Base-by-base conservation (phyloP, 2,113 vertebrate species). In the Phalacrocorax carbo region DNA sequence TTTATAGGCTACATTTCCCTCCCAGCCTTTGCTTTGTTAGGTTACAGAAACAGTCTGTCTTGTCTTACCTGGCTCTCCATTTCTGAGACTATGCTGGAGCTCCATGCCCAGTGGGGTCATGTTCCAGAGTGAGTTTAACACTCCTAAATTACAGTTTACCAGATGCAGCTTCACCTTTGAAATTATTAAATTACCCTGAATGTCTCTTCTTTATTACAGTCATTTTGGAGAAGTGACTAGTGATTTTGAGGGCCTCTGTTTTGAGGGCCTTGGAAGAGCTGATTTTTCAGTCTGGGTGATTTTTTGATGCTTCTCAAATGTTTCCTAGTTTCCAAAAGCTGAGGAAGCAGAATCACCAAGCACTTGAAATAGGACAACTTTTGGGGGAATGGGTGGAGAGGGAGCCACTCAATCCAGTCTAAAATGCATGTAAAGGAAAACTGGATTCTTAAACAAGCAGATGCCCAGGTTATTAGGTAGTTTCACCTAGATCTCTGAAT, bases 381-480 rank as follows among this genome's bases (percentile, higher is more conserved):
- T 90, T 78, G 76, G 19, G 7, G 10, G n/a, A 10, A 11, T 2
- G 1, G 11, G 23, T 21, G 26, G 18, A 55, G 0, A 0, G 17
- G 5, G 4, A 85, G 9, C 10, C 27, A 48, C 32, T 77, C 22
- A 51, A 46, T 60, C 26, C 6, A 9, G 30, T 54, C 34, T 82
- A 34, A 82, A 72, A 79, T 46, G 8, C 3, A 1, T 13, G 2
- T 30, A 69, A 57, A 83, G 10, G 13, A 75, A 76, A 94, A 82
- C 7, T 46, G 10, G 21, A 20, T 82, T 49, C 23, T 69, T 62
- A 61, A 94, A 71, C 14, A 76, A 27, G 13, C 15, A 82, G 25
- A 32, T 69, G 5, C 2, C 16, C 18, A 36, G 5, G 15, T 65
- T 79, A 20, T 20, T 26, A 25, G 2, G 11, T 52, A 68, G 42